Percentiles rank a stretch among this genome's conserved stretches.
These are phyloP conservation scores for Lissonota sp. DNA, from an alignment of 2,888 invertebrate species.

Conservation along the genomic window DNA sequence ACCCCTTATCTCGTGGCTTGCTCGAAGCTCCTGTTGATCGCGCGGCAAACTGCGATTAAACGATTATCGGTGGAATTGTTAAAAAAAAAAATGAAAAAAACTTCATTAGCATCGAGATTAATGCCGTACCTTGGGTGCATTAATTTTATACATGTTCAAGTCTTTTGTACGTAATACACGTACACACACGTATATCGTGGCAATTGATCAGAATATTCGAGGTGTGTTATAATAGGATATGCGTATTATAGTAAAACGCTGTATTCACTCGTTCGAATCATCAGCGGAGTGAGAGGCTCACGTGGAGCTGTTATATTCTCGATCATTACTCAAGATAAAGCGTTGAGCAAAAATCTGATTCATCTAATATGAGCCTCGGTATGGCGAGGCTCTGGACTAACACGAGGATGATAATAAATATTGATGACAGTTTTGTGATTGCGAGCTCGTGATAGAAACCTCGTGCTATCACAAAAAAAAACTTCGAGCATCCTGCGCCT, in stretches of 20 bases:
- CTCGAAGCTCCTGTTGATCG: conserved; percentile 34
- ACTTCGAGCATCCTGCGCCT: conserved; percentile 23
- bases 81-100: conserved; percentile 24
- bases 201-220: conserved; percentile 44
- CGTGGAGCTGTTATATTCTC: conserved; percentile 38
- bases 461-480: conserved; percentile 10
- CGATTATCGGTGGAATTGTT: conserved; percentile 35
- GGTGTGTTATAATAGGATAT: conserved; percentile 40
- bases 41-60: conserved; percentile 24
- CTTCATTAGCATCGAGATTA: conserved; percentile 47
- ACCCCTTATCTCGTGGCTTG: conserved; percentile 21
- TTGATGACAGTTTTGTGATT: conserved; percentile 57
- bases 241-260: conserved; percentile 43
- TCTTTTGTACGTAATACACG: conserved; percentile 1
- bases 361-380: conserved; percentile 54
- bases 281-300: conserved; percentile 40
- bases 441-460: conserved; percentile 33
- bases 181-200: neutral
- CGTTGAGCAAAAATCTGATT: conserved; percentile 57
- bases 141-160: conserved; percentile 33
- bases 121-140: conserved; percentile 27
- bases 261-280: conserved; percentile 12
- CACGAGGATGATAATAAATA: conserved; percentile 55
- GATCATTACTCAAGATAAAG: conserved; percentile 56
- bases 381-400: conserved; percentile 12